Evolutionary conservation across 2,113 vertebrate species (phyloP).

Genomic region (Arizona elegans): DNA sequence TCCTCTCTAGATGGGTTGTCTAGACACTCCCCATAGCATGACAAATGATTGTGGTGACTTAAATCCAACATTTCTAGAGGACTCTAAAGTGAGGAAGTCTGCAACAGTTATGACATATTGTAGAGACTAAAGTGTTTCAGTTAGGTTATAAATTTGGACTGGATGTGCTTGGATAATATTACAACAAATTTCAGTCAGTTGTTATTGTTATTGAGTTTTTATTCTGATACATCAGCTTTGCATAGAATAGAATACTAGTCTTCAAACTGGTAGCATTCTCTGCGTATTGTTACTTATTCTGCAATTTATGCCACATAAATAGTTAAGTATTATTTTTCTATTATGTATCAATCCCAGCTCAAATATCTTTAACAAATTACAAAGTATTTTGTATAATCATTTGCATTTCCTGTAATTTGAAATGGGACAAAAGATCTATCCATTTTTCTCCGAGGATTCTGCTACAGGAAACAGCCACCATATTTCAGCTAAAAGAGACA

Average conservation of each 20-base stretch:
- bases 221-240: background rate
- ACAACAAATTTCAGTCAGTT: background rate
- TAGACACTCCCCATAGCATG: background rate
- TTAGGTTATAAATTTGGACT: background rate
- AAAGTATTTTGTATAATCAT: background rate
- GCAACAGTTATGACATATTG: background rate
- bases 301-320: background rate
- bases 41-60: background rate
- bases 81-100: background rate
- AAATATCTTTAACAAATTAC: background rate
- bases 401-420: background rate
- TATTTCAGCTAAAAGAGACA: background rate
- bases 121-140: background rate
- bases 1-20: background rate
- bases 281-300: background rate
- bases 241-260: background rate
- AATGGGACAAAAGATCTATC: background rate
- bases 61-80: background rate
- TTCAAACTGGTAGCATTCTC: background rate
- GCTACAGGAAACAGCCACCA: background rate
- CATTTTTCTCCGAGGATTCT: background rate
- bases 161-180: background rate
- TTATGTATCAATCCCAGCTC: background rate
- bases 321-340: background rate
- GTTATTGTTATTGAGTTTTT: background rate